These are phyloP conservation scores for Amblyjoppa proteus DNA, from an alignment of 2,888 invertebrate genomes.

Conservation along the genomic window DNA sequence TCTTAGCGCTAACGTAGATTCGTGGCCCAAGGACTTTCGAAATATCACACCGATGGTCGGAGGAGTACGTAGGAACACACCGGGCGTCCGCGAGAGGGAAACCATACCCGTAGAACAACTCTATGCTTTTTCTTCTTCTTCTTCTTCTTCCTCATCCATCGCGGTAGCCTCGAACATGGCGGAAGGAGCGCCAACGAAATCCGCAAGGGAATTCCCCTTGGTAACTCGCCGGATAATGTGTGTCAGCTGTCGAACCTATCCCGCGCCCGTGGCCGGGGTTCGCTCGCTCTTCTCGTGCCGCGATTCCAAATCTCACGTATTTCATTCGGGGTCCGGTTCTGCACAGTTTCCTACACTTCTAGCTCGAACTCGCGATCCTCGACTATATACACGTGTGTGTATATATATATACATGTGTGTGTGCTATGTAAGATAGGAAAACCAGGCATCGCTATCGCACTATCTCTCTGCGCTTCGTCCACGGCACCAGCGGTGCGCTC, in stretches of 20 bases:
- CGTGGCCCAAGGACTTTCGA: slow-evolving; percentile 82
- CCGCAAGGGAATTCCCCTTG: slow-evolving; percentile 72
- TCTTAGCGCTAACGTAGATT: slow-evolving; percentile 84
- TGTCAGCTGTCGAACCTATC: slow-evolving; percentile 75
- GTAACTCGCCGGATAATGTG: slow-evolving; percentile 74
- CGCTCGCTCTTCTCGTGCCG: slow-evolving; percentile 32
- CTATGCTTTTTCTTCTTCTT: slow-evolving; percentile 31
- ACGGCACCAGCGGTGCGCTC: slow-evolving; percentile 14
- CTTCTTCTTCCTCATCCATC: slow-evolving; percentile 57
- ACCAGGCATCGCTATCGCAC: slow-evolving; percentile 12
- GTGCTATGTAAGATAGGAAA: not conserved
- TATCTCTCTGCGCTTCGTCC: not conserved
- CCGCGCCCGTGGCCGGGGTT: slow-evolving; percentile 49
- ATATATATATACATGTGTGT: not conserved
- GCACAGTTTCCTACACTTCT: slow-evolving; percentile 5
- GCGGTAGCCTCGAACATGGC: slow-evolving; percentile 29
- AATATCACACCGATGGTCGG: slow-evolving; percentile 81
- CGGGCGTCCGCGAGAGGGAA: not conserved
- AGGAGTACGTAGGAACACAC: slow-evolving; percentile 29
- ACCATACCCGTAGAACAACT: slow-evolving; percentile 2
- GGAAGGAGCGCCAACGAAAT: slow-evolving; percentile 34
- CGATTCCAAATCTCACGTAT: slow-evolving; percentile 62
- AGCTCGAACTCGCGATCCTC: not conserved
- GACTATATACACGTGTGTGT: not conserved
- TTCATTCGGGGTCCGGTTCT: slow-evolving; percentile 48